Evolutionary conservation across 2,888 invertebrate species (phyloP).

Genomic region (Ochropleura plecta): DNA sequence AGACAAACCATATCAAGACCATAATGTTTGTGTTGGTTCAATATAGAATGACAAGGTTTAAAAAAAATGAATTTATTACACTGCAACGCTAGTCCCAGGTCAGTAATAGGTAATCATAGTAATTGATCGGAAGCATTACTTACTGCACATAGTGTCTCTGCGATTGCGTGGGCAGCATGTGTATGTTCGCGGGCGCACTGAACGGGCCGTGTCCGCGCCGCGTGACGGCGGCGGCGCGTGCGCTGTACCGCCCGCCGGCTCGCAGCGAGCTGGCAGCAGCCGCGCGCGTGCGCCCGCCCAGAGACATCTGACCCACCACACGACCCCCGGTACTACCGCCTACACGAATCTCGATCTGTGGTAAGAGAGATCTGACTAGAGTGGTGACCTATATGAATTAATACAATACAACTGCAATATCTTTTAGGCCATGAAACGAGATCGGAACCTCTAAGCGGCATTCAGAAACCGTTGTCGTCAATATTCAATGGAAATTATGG

Average conservation of each 20-base stretch:
- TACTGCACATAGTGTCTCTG: constrained; percentile 88
- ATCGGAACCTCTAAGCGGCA: not conserved
- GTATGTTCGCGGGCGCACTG: constrained; percentile 94
- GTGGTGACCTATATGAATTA: not conserved
- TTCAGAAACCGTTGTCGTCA: not conserved
- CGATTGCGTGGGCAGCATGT: constrained; percentile 92
- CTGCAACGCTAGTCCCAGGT: not conserved
- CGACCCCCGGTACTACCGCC: constrained; percentile 82
- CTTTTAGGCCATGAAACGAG: not conserved
- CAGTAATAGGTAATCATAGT: not conserved
- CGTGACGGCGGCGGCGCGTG: constrained; percentile 97
- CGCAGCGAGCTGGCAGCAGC: constrained; percentile 97
- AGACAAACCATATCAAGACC: not conserved
- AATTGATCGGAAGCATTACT: constrained; percentile 34
- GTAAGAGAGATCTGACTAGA: not conserved
- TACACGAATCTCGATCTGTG: constrained; percentile 85
- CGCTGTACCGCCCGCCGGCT: constrained; percentile 95
- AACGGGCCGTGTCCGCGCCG: constrained; percentile 97
- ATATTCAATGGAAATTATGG: not conserved
- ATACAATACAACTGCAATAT: not conserved
- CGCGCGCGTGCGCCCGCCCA: constrained; percentile 97
- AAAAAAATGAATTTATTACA: not conserved
- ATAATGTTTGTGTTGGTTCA: not conserved
- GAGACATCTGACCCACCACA: constrained; percentile 94
- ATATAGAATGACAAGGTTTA: not conserved